Percentiles rank a stretch among this genome's conserved stretches.
Conservation (phyloP, 2,888 invertebrate species). For the Therioaphis trifolii region DNA sequence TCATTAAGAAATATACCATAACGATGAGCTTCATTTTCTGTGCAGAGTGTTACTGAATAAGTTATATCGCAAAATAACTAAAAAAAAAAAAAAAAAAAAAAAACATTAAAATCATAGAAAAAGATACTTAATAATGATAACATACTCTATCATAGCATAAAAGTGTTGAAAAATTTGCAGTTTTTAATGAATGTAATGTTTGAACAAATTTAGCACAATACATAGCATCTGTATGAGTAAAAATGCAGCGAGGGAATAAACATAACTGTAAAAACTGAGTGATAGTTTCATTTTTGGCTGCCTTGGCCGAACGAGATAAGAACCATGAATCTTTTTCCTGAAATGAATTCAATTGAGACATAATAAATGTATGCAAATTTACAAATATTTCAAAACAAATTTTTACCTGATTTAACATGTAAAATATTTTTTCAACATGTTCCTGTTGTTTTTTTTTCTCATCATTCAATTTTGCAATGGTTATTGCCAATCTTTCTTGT, state of each 20-base stretch:
- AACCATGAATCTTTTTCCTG: conserved; percentile 90
- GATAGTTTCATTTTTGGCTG: conserved; percentile 95
- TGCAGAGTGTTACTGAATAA: conserved; percentile 95
- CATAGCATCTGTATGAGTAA: conserved; percentile 94
- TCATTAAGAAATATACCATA: conserved; percentile 95
- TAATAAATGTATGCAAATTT: neutral
- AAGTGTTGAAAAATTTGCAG: conserved; percentile 96
- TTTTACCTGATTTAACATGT: conserved; percentile 70
- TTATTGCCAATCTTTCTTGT: conserved; percentile 86
- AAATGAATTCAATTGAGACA: conserved; percentile 60
- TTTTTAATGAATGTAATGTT: conserved; percentile 92
- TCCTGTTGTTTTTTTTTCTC: conserved; percentile 93
- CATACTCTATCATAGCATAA: conserved; percentile 95
- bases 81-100: conserved; percentile 66
- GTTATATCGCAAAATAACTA: conserved; percentile 98
- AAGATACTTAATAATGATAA: conserved; percentile 64
- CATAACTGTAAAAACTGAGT: conserved; percentile 96
- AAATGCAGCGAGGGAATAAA: conserved; percentile 95
- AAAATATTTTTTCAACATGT: conserved; percentile 89
- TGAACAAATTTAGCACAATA: conserved; percentile 98
- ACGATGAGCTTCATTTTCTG: conserved; percentile 96
- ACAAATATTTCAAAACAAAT: neutral
- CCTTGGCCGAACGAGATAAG: conserved; percentile 83
- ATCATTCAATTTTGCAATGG: conserved; percentile 93
- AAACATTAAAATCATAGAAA: conserved; percentile 39